Base-by-base conservation (phyloP, 2,888 invertebrate species). In the Pherbina coryleti region DNA sequence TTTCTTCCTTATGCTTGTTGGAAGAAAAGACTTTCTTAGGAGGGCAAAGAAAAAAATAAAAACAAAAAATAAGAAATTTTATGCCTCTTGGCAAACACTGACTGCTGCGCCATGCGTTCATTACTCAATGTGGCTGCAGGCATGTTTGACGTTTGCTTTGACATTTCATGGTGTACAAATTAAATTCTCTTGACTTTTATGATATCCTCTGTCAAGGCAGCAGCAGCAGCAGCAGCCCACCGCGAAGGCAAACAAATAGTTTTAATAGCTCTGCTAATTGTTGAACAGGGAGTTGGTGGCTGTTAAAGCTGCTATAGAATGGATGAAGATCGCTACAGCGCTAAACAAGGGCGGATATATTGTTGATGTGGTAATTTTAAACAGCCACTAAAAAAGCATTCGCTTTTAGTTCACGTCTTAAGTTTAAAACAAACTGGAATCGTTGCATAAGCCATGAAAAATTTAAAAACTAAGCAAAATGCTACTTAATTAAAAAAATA, bases 191-290 rank as follows among this genome's bases (percentile, higher is more conserved):
- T 7, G 62, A 28, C 19, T 73, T 73, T 73, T 62, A 73, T 62
- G 49, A 31, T 60, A 62, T 73, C 49, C 60, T 49, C 9, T n/a
- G 25, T 25, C 22, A 14, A 11, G 2, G 55, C 7, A 28, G 14
- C 67, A 17, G 22, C 44, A n/a, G 55, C 7, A 28, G 14, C 67
- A 44, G 9, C 70, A 51, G 53, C 44, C 70, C 53, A 49, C 51
- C 53, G 9, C n/a, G 70, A n/a, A 51, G 51, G 1, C 19, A 11
- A n/a, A 31, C 28, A 71, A 71, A 71, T 53, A 31, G 34, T 55
- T 71, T 71, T 71, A 71, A 67, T 55, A 25, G 71, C 34, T n/a
- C n/a, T 34, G 55, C 71, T 71, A 71, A 71, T 71, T 71, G 71
- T 55, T 31, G 25, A 55, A 31, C 22, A 51, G 31, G 17, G 31